These are phyloP conservation scores for Drosophila murphyi DNA, from an alignment of 1,140 invertebrate genomes.

Conservation along the genomic window DNA sequence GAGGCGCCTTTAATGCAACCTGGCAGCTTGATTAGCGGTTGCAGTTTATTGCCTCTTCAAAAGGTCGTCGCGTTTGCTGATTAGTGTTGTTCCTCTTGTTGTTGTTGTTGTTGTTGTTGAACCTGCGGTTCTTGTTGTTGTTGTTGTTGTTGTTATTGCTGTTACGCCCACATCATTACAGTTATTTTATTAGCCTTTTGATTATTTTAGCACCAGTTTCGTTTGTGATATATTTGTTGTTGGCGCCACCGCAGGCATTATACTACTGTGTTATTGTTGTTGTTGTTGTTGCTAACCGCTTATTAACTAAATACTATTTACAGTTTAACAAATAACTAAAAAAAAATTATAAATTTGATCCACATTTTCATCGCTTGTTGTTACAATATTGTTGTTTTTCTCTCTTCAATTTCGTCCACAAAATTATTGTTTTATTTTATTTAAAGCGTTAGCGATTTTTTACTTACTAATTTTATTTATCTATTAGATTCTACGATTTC, in stretches of 20 bases:
- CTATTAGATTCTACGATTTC: too few species aligned
- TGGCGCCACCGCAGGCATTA: slow-evolving; percentile 39
- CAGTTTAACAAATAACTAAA: slow-evolving; percentile 43
- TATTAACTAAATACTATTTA: slow-evolving; percentile 61
- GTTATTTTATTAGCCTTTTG: slow-evolving; percentile 73
- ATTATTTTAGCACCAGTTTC: slow-evolving; percentile 74
- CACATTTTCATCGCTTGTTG: slow-evolving; percentile 3
- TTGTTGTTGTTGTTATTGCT: slow-evolving; percentile 32
- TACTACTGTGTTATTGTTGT: slow-evolving; percentile 35
- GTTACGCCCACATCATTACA: slow-evolving; percentile 69
- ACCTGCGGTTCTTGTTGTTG: slow-evolving; percentile 3
- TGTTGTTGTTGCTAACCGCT: slow-evolving; percentile 62
- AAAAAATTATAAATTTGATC: slow-evolving; percentile 8
- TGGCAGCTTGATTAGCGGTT: slow-evolving; percentile 83
- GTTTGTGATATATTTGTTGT: slow-evolving; percentile 17
- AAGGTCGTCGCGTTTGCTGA: slow-evolving; percentile 38
- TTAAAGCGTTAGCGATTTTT: too few species aligned
- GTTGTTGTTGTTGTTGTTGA: slow-evolving; percentile 21
- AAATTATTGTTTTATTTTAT: too few species aligned
- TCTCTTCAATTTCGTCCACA: background rate
- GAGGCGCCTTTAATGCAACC: slow-evolving; percentile 35
- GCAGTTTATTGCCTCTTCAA: slow-evolving; percentile 38
- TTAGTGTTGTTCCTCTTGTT: slow-evolving; percentile 8
- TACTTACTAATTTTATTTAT: too few species aligned
- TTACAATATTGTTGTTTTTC: background rate